Evolutionary conservation across 2,113 vertebrate species (phyloP).

Genomic region (Mesocricetus auratus): DNA sequence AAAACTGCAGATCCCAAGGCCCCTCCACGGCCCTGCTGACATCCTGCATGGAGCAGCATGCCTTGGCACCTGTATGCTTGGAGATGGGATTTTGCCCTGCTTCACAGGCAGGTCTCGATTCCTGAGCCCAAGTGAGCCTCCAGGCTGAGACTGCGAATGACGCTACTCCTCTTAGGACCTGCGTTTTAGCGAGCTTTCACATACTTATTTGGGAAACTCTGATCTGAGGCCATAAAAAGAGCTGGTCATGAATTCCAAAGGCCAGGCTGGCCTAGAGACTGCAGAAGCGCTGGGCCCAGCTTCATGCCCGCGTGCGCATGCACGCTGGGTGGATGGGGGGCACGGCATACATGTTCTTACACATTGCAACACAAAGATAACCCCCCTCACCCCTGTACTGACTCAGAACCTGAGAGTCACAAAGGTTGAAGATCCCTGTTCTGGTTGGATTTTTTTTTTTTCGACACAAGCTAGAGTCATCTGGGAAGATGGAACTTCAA

Average conservation of each 20-base stretch:
- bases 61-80: neutral
- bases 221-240: neutral
- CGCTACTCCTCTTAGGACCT: neutral
- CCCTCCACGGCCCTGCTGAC: neutral
- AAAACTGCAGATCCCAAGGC: neutral
- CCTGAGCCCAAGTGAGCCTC: neutral
- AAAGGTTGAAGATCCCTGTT: neutral
- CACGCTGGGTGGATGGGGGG: too few relatives aligned
- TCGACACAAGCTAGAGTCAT: neutral
- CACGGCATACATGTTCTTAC: fast-evolving
- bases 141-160: neutral
- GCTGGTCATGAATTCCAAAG: neutral
- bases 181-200: neutral
- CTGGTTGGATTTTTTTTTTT: neutral
- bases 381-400: neutral
- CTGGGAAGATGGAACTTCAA: neutral
- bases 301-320: too few relatives aligned
- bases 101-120: neutral
- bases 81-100: neutral
- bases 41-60: neutral
- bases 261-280: neutral
- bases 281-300: neutral
- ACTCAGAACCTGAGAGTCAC: neutral
- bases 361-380: fast-evolving
- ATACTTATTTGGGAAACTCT: neutral